Percentiles rank a stretch among this genome's conserved stretches.
These are phyloP conservation scores for Pedionomus torquatus DNA, from an alignment of 2,113 vertebrate genomes.

Conservation along the genomic window DNA sequence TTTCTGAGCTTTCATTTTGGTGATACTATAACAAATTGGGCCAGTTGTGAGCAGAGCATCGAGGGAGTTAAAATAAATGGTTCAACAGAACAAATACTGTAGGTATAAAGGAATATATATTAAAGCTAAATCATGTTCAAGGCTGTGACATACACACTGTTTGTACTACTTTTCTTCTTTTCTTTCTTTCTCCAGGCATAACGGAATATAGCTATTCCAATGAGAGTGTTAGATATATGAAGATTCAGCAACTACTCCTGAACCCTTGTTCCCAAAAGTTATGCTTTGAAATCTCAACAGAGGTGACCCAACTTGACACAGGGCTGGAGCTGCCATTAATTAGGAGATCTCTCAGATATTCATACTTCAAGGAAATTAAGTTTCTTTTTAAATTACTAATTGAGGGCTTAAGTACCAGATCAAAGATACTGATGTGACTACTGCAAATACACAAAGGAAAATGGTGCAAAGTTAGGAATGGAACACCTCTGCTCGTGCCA, in stretches of 20 bases:
- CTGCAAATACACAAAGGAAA: neutral
- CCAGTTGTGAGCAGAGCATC: neutral
- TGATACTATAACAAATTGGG: neutral
- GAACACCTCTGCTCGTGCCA: neutral
- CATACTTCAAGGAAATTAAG: neutral
- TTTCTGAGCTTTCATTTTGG: neutral
- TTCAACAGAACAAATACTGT: neutral
- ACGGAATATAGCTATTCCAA: neutral
- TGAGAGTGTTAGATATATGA: neutral
- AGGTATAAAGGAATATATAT: neutral
- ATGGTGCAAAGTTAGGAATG: neutral
- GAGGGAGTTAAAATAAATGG: neutral
- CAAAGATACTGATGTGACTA: neutral
- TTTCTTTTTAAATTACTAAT: neutral
- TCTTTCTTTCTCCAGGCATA: neutral
- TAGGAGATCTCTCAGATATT: neutral
- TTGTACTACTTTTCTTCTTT: neutral
- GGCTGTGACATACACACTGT: neutral
- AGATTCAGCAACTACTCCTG: neutral
- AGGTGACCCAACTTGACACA: neutral
- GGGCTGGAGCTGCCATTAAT: neutral
- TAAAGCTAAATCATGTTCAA: neutral
- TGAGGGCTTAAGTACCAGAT: neutral
- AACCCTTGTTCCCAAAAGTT: neutral
- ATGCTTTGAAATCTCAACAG: neutral